These are phyloP conservation scores for Conchocele bisecta DNA, from an alignment of 2,888 invertebrate genomes.

Conservation along the genomic window DNA sequence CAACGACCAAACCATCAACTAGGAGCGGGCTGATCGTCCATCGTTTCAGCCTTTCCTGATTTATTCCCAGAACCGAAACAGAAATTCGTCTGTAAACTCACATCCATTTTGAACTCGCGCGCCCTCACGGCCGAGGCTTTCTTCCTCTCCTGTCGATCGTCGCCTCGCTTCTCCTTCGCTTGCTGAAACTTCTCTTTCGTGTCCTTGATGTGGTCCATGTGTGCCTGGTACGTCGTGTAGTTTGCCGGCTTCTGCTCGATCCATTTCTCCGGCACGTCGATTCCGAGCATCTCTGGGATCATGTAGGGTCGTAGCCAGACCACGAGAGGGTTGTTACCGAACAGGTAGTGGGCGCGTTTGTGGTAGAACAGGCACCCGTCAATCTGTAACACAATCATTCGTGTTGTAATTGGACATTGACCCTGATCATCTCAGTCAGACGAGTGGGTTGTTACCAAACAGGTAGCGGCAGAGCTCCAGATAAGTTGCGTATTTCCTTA, in stretches of 20 bases:
- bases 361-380: slow-evolving; percentile 98
- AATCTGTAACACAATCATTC: slow-evolving; percentile 84
- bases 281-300: slow-evolving; percentile 90
- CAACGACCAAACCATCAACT: too few species aligned
- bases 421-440: too few species aligned
- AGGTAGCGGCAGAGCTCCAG: too few species aligned
- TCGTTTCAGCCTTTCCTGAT: background rate
- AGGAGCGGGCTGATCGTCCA: slow-evolving; percentile 11
- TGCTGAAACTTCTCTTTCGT: slow-evolving; percentile 31
- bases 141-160: slow-evolving; percentile 35
- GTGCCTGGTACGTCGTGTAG: slow-evolving; percentile 72
- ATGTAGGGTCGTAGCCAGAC: slow-evolving; percentile 96
- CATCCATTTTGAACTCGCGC: slow-evolving; percentile 61
- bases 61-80: background rate
- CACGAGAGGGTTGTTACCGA: slow-evolving; percentile 93
- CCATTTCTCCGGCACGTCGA: slow-evolving; percentile 77
- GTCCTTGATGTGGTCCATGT: slow-evolving; percentile 59
- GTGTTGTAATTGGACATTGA: too few species aligned
- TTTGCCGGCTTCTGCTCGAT: slow-evolving; percentile 65
- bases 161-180: slow-evolving; percentile 23
- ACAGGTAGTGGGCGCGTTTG: slow-evolving; percentile 89
- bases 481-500: too few species aligned
- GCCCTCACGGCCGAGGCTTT: slow-evolving; percentile 35
- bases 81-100: slow-evolving; percentile 53
- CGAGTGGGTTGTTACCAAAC: too few species aligned